Base-by-base conservation (phyloP, 2,888 invertebrate genomes). In the Pseudococcus longispinus region DNA sequence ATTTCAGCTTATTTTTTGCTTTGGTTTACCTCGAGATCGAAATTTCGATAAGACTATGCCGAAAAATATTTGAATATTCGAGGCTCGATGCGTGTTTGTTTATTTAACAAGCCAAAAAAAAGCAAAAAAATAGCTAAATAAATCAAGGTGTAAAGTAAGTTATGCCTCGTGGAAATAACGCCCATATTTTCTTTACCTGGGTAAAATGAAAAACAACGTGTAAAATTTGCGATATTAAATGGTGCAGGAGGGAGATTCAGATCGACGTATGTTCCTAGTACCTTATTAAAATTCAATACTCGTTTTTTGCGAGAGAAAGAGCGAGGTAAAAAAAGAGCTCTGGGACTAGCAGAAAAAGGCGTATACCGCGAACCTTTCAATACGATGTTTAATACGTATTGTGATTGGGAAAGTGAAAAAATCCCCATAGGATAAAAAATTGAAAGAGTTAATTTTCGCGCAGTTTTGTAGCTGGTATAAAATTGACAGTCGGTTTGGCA, bases 391-490 rank as follows among this genome's bases (percentile, higher is more conserved):
- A 70, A 70, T 70, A 29, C 70, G 29, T 70, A 70, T 70, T 70
- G 70, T 70, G 70, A 70, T 70, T 70, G 29, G 29, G 29, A 29
- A 70, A 70, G 15, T 26, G 29, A 70, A 70, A 70, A 70, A 70
- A 70, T 37, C 37, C 37, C 37, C 37, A 29, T 29, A 18, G 15
- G 29, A 18, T 32, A 70, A 70, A 70, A 70, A 70, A 70, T 70
- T 29, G 70, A 70, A 70, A 70, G 70, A 70, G 70, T 70, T 29
- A 70, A 70, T 70, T 70, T 70, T 70, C 70, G 18, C 70, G 20
- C 9, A 60, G 60, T 60, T 60, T 60, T 13, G 23, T 60, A 60
- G 51, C 37, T 5, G 9, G 60, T 60, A 60, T 60, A 23, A 60
- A 60, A 60, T 60, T 60, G 60, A 60, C 60, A 20, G 60, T 23